Conservation (phyloP, 1,140 invertebrate genomes). For the Leucophenga varia region DNA sequence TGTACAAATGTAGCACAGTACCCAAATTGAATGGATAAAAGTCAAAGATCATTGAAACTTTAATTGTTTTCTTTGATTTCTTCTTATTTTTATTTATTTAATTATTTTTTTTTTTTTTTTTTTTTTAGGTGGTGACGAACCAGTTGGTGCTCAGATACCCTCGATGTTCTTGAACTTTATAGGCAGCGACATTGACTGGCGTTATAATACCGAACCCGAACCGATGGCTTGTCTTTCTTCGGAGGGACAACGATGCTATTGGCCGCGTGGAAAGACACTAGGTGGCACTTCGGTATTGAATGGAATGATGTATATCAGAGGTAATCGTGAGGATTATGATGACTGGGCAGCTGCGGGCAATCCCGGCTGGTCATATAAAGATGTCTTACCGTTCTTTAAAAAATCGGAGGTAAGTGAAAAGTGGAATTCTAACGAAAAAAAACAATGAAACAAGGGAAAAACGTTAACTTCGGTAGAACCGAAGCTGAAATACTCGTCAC, state of each 20-base stretch:
- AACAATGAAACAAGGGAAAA: too few relatives aligned
- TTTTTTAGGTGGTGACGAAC: slow-evolving; percentile 69
- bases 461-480: too few relatives aligned
- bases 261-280: slow-evolving; percentile 83
- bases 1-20: too few relatives aligned
- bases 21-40: too few relatives aligned
- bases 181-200: slow-evolving; percentile 83
- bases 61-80: too few relatives aligned
- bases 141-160: slow-evolving; percentile 79
- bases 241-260: slow-evolving; percentile 72
- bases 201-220: slow-evolving; percentile 83
- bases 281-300: slow-evolving; percentile 94
- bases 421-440: too few relatives aligned
- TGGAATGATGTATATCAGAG: slow-evolving; percentile 96
- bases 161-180: slow-evolving; percentile 84
- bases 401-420: slow-evolving; percentile 67
- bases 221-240: slow-evolving; percentile 77
- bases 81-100: not conserved
- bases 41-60: not conserved
- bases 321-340: slow-evolving; percentile 87
- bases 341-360: slow-evolving; percentile 85
- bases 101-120: slow-evolving; percentile 6
- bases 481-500: too few relatives aligned
- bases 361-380: slow-evolving; percentile 86
- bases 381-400: slow-evolving; percentile 84